Evolutionary conservation across 2,113 vertebrate species (phyloP).

Genomic region (Apistogramma diplotaenia): DNA sequence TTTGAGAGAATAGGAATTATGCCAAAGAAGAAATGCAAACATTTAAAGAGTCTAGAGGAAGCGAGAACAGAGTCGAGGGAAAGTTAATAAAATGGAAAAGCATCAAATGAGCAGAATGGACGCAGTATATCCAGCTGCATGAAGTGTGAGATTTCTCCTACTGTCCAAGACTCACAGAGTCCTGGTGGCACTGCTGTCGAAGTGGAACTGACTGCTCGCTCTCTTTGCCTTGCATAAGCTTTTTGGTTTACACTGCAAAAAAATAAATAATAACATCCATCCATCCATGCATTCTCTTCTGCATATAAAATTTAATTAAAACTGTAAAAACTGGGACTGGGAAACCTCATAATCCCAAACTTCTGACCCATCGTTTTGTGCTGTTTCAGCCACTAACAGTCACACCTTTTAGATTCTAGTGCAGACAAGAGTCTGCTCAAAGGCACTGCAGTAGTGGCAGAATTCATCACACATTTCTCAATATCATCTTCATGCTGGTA

Average conservation of each 20-base stretch:
- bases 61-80: neutral
- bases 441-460: neutral
- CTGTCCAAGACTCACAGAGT: conserved; percentile 2
- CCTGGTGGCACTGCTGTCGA: neutral
- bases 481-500: neutral
- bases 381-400: neutral
- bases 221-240: neutral
- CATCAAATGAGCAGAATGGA: neutral
- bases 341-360: neutral
- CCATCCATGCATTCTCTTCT: no score
- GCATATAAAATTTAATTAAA: no score
- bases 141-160: neutral
- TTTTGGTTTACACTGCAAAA: neutral
- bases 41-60: neutral
- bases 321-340: neutral
- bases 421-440: neutral
- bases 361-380: neutral
- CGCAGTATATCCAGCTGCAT: neutral
- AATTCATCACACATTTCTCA: neutral
- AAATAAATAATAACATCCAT: neutral
- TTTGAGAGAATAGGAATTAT: neutral
- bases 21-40: neutral
- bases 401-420: neutral
- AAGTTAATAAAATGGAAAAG: neutral
- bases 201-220: neutral